A percentile compares a stretch with the other conserved stretches of the same genome.
phyloP scores from a whole-genome alignment of 2,113 vertebrate species.

The Pterocles orientalis region DNA sequence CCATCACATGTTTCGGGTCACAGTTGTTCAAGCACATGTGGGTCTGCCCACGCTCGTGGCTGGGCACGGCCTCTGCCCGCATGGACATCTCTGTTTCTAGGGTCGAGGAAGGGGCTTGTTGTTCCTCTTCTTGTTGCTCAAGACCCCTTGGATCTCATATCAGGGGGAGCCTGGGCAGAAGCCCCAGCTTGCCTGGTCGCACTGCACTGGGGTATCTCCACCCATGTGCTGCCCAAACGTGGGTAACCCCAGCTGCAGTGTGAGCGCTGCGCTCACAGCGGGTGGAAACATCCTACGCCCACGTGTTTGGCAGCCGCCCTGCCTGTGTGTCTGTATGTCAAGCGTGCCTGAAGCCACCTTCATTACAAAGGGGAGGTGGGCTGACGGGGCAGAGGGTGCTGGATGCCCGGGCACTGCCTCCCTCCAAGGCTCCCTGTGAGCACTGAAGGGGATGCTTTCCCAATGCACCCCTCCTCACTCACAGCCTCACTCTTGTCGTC shows the following conservation, averaged over 20 bases:
- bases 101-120: not conserved
- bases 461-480: not conserved
- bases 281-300: not conserved
- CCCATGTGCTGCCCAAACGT: not conserved
- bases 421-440: rapidly evolving
- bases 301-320: rapidly evolving
- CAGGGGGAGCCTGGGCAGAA: not conserved
- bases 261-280: not conserved
- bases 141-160: not conserved
- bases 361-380: not conserved
- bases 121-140: not conserved
- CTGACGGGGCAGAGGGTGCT: not conserved
- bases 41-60: not conserved
- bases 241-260: not conserved
- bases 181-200: rapidly evolving
- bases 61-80: rapidly evolving
- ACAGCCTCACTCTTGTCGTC: not conserved
- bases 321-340: not conserved
- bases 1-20: not conserved
- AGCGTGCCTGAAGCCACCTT: not conserved
- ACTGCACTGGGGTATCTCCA: not conserved
- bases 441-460: not conserved
- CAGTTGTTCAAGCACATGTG: rapidly evolving
- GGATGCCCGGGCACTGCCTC: not conserved
- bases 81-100: not conserved